Base-by-base conservation (phyloP, 2,888 invertebrate species). In the Amphipoea oculea region DNA sequence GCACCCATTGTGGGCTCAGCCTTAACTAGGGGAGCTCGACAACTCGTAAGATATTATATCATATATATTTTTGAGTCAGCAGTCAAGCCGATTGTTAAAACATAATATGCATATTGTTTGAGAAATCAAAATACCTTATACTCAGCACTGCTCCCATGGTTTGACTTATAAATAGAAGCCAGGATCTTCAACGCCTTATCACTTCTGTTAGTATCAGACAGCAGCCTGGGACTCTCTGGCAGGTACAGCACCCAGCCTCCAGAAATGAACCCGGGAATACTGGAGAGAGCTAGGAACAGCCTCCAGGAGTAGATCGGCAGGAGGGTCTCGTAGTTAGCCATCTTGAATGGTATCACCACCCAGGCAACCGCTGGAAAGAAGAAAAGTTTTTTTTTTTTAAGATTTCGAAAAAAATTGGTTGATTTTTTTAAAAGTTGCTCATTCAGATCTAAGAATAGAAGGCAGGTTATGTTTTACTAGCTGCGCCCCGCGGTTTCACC, bases 151-250 rank as follows among this genome's bases (percentile, higher is more conserved):
- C 92, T 92, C 3, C 97, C 97, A 65, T 96, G 95, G 88, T 98
- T 98, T 0, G 89, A 90, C 51, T 95, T 94, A 89, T 97, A 97
- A 80, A 98, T 98, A 67, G 95, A 91, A 5, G 95, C 95, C 75
- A 98, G 93, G n/a, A 98, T 94, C 48, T 94, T 92, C 82, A 98
- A 90, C 0, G 98, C 98, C 83, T 97, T 96, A 4, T 97, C 96
- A 14, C 96, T 94, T 83, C 97, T 95, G 54, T 97, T 97, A 40
- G 97, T 98, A 63, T 97, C 97, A 0, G 97, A 94, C 36, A 98
- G 95, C 83, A 98, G 97, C 87, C 98, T 97, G 0, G 98, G 98
- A 89, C 98, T 98, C 91, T 98, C 98, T 0, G 98, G 98, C 51
- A 98, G 95, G 69, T 94, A 96, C 45, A 97, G 92, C 62, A 97